Evolutionary conservation across 2,888 invertebrate genomes (phyloP).

Genomic region (Sinotaia quadrata): DNA sequence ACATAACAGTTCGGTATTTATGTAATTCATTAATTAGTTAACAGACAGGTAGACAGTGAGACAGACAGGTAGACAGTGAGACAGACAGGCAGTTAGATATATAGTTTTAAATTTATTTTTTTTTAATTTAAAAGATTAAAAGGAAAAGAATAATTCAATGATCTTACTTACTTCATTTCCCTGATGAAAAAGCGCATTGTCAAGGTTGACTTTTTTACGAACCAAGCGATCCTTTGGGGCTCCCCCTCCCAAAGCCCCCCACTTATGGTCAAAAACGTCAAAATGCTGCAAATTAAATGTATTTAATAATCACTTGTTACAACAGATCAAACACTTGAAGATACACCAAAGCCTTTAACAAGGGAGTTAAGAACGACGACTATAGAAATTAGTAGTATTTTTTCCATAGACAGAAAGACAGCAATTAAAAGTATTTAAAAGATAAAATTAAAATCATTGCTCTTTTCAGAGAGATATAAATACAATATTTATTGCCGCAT

Average conservation of each 20-base stretch:
- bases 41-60: neutral
- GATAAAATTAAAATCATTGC: too few relatives aligned
- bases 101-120: neutral
- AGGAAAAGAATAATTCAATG: neutral
- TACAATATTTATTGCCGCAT: too few relatives aligned
- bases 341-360: too few relatives aligned
- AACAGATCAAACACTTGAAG: neutral
- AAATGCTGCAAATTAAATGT: slow-evolving; percentile 43
- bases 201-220: slow-evolving; percentile 39
- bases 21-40: too few relatives aligned
- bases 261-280: slow-evolving; percentile 40
- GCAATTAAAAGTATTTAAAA: too few relatives aligned
- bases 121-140: neutral
- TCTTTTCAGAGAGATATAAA: too few relatives aligned
- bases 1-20: neutral
- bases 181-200: slow-evolving; percentile 36
- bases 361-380: too few relatives aligned
- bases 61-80: neutral
- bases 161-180: slow-evolving; percentile 13
- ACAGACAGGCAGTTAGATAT: neutral
- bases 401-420: too few relatives aligned
- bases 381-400: too few relatives aligned
- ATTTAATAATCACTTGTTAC: neutral
- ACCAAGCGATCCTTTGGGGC: slow-evolving; percentile 44
- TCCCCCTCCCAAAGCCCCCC: slow-evolving; percentile 57